Percentiles rank a stretch among this genome's conserved stretches.
Evolutionary conservation across 1,140 invertebrate species (phyloP).

Genomic region (Leptoteleia sp.): DNA sequence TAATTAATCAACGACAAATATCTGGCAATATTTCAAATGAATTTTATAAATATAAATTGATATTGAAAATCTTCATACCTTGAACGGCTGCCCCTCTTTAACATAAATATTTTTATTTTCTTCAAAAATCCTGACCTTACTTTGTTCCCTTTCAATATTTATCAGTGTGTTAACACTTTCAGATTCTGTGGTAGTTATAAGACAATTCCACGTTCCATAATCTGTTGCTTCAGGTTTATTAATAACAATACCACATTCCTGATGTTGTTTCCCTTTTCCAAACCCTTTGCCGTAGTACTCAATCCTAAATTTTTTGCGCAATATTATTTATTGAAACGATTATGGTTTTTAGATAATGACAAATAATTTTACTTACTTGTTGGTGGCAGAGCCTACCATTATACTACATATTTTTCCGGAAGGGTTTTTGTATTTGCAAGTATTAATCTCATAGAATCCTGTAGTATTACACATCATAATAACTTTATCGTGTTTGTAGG

Average conservation of each 20-base stretch:
- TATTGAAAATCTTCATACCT: conserved; percentile 51
- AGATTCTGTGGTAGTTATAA: conserved; percentile 15
- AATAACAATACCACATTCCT: conserved; percentile 16
- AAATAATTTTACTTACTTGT: conserved; percentile 18
- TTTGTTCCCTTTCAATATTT: neutral
- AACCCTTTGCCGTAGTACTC: conserved; percentile 52
- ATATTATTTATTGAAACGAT: no score
- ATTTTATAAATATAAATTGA: no score
- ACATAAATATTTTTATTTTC: conserved; percentile 53
- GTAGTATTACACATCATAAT: conserved; percentile 13
- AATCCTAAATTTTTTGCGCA: conserved; percentile 20
- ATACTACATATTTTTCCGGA: neutral
- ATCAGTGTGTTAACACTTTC: conserved; percentile 18
- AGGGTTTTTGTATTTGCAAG: conserved; percentile 32
- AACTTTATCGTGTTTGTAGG: conserved; percentile 2
- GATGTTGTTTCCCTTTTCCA: neutral
- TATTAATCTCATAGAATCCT: conserved; percentile 15
- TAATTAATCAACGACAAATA: no score
- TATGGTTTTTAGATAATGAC: neutral
- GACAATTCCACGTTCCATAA: conserved; percentile 70
- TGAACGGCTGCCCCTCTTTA: conserved; percentile 59
- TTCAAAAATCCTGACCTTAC: conserved; percentile 15
- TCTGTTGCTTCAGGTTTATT: conserved; percentile 41
- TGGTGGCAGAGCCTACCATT: neutral
- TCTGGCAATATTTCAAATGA: no score